Percentiles rank a stretch among this genome's conserved stretches.
Evolutionary conservation across 2,113 vertebrate genomes (phyloP).

Genomic region (Chaenogobius annularis): DNA sequence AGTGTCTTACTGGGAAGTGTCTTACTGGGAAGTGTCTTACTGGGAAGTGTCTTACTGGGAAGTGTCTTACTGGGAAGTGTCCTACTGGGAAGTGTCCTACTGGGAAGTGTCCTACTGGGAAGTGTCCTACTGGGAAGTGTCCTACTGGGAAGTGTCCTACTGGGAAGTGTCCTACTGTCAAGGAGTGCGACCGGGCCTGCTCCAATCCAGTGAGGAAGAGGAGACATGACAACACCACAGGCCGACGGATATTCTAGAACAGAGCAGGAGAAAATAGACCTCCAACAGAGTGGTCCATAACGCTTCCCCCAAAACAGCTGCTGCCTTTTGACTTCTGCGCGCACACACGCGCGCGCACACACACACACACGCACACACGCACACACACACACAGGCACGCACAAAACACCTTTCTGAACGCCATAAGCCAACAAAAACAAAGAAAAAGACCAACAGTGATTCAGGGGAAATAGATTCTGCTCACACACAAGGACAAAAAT

Average conservation of each 20-base stretch:
- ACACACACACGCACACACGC: not conserved
- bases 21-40: too few relatives aligned
- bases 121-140: conserved; percentile 28
- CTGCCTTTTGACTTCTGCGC: conserved; percentile 2
- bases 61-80: conserved; percentile 28
- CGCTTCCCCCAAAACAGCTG: conserved; percentile 43
- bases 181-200: conserved; percentile 5
- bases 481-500: too few relatives aligned
- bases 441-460: too few relatives aligned
- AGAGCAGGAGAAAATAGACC: conserved; percentile 54
- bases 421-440: too few relatives aligned
- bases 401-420: not conserved
- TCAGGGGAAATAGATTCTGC: not conserved
- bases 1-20: conserved; percentile 28
- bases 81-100: too few relatives aligned
- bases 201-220: conserved; percentile 8
- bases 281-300: conserved; percentile 43
- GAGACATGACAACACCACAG: conserved; percentile 1
- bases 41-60: conserved; percentile 14
- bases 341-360: conserved; percentile 1
- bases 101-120: conserved; percentile 14
- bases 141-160: conserved; percentile 4
- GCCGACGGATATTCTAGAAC: conserved; percentile 45
- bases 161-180: conserved; percentile 13
- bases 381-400: conserved; percentile 27